Evolutionary conservation across 2,888 invertebrate species (phyloP).

Genomic region (Nesidiocoris tenuis): DNA sequence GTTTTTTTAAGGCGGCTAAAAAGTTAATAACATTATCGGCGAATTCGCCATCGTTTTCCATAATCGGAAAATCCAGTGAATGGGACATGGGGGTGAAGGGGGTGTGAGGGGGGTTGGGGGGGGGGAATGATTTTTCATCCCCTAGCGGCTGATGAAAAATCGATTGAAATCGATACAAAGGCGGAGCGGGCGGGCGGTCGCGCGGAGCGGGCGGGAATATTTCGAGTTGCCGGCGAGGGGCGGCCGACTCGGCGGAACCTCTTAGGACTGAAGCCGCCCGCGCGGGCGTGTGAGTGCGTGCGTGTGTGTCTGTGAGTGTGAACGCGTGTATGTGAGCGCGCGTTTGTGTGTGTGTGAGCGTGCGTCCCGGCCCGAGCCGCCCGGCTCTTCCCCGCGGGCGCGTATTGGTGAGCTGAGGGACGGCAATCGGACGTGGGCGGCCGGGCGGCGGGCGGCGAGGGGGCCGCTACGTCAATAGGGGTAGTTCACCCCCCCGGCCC

Average conservation of each 20-base stretch:
- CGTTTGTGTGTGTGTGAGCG: not conserved
- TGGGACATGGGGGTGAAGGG: constrained; percentile 5
- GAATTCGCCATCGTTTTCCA: no score
- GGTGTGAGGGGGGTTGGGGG: not conserved
- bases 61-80: not conserved
- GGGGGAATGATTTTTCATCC: constrained; percentile 16
- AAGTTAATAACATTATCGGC: no score
- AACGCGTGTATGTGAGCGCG: not conserved
- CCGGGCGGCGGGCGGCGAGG: not conserved
- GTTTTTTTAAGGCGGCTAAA: no score
- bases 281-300: not conserved
- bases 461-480: not conserved
- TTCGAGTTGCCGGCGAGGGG: not conserved
- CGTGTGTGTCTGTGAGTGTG: not conserved
- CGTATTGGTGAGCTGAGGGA: not conserved
- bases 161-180: constrained; percentile 20
- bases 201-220: not conserved
- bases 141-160: constrained; percentile 21
- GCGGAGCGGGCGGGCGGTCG: not conserved
- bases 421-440: not conserved
- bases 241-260: not conserved
- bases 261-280: not conserved
- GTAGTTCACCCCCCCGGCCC: not conserved
- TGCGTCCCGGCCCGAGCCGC: no score
- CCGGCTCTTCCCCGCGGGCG: no score